These are phyloP conservation scores for Synanceia verrucosa DNA, from an alignment of 2,797 vertebrate genomes.

Conservation along the genomic window DNA sequence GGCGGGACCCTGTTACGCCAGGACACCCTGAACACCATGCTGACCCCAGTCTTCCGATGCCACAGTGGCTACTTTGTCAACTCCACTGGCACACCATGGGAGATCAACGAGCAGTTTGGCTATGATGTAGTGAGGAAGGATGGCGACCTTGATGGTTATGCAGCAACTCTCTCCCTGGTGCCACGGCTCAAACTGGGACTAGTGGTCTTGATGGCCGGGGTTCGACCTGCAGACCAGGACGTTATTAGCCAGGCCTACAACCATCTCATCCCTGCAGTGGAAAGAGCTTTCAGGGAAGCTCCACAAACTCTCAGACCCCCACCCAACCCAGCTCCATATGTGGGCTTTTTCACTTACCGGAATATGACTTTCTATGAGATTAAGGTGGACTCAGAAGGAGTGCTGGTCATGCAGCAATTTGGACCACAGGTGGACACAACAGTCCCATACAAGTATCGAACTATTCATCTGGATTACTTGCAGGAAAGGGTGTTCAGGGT, in stretches of 20 bases:
- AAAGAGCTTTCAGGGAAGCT: slow-evolving; percentile 84
- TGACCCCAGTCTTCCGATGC: slow-evolving; percentile 86
- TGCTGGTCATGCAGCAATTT: slow-evolving; percentile 91
- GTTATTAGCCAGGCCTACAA: slow-evolving; percentile 81
- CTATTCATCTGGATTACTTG: slow-evolving; percentile 87
- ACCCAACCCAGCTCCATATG: slow-evolving; percentile 83
- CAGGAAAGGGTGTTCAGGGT: slow-evolving; percentile 89
- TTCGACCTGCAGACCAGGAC: slow-evolving; percentile 83
- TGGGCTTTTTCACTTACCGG: slow-evolving; percentile 89
- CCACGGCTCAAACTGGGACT: slow-evolving; percentile 88
- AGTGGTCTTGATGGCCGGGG: slow-evolving; percentile 89
- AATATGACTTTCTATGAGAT: slow-evolving; percentile 93
- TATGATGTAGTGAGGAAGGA: slow-evolving; percentile 91
- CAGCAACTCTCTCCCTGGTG: slow-evolving; percentile 88
- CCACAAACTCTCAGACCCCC: slow-evolving; percentile 77
- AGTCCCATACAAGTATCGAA: slow-evolving; percentile 85
- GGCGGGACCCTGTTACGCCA: slow-evolving; percentile 77
- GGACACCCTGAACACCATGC: slow-evolving; percentile 88
- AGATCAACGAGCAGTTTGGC: slow-evolving; percentile 87
- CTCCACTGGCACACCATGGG: slow-evolving; percentile 92
- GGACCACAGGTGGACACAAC: slow-evolving; percentile 88
- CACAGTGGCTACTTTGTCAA: slow-evolving; percentile 88
- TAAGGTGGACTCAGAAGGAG: slow-evolving; percentile 78
- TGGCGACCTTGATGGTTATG: slow-evolving; percentile 91
- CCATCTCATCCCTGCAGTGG: slow-evolving; percentile 87